Evolutionary conservation across 2,797 vertebrate species (phyloP).

Genomic region (Eulemur albifrons): DNA sequence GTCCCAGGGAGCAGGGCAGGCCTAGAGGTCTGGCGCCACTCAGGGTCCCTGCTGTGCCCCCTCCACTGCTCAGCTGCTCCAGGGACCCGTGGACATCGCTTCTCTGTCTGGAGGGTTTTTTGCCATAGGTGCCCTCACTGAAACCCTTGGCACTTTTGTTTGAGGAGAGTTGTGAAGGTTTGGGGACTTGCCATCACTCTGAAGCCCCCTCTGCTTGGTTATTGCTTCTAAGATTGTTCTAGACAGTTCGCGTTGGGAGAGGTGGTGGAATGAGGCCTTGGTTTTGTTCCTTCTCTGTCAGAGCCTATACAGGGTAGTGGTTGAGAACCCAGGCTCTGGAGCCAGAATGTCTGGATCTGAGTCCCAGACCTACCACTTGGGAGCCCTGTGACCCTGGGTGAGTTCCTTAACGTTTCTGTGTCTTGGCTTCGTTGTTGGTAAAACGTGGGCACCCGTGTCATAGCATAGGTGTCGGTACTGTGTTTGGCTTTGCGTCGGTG

Average conservation of each 20-base stretch:
- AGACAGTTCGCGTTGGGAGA: background rate
- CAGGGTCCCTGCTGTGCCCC: background rate
- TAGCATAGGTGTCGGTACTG: background rate
- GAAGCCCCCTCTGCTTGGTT: background rate
- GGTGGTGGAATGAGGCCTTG: background rate
- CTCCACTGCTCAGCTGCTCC: too few relatives aligned
- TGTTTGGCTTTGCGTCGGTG: background rate
- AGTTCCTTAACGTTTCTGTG: background rate
- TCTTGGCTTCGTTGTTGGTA: background rate
- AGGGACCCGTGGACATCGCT: accelerated
- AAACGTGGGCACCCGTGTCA: background rate
- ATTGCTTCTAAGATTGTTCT: background rate
- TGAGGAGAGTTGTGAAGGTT: background rate
- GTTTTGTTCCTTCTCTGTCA: background rate
- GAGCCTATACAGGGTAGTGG: background rate
- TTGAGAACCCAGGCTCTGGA: background rate
- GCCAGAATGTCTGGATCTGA: too few relatives aligned
- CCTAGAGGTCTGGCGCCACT: background rate
- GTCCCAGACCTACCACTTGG: background rate
- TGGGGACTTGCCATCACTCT: background rate
- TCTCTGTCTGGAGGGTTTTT: background rate
- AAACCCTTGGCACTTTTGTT: background rate
- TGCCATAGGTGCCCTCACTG: background rate
- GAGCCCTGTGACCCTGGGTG: background rate
- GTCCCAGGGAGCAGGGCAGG: accelerated